Evolutionary conservation across 2,113 vertebrate genomes (phyloP).

Genomic region (Xiphophorus maculatus): DNA sequence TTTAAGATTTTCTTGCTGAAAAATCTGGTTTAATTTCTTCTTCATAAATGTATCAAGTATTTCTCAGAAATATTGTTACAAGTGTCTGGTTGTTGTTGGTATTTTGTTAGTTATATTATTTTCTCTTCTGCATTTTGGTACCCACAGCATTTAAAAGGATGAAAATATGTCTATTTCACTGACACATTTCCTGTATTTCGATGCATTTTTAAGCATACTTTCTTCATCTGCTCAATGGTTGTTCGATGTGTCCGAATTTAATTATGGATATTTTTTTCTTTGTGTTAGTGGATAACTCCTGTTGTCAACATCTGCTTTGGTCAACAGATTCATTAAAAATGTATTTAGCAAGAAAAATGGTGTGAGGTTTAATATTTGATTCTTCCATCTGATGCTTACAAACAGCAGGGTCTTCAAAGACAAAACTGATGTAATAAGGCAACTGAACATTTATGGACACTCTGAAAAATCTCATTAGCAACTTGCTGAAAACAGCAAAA

Average conservation of each 20-base stretch:
- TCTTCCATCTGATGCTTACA: conserved; percentile 9
- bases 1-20: too few relatives aligned
- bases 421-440: conserved; percentile 32
- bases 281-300: background rate
- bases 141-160: too few relatives aligned
- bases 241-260: background rate
- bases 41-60: too few relatives aligned
- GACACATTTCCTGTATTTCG: background rate
- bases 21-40: too few relatives aligned
- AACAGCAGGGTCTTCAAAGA: conserved; percentile 16
- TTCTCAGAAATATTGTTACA: too few relatives aligned
- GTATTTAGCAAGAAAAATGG: background rate
- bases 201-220: background rate
- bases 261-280: too few relatives aligned
- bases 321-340: background rate
- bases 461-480: conserved; percentile 45
- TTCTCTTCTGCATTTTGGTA: too few relatives aligned
- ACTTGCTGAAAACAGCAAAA: conserved; percentile 55
- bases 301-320: background rate
- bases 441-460: conserved; percentile 37
- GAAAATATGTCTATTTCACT: too few relatives aligned
- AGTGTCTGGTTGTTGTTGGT: too few relatives aligned
- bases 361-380: background rate
- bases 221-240: background rate
- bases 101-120: too few relatives aligned